Percentiles rank a stretch among this genome's conserved stretches.
phyloP scores from a whole-genome alignment of 2,797 vertebrate species.

The Micromesistius poutassou region DNA sequence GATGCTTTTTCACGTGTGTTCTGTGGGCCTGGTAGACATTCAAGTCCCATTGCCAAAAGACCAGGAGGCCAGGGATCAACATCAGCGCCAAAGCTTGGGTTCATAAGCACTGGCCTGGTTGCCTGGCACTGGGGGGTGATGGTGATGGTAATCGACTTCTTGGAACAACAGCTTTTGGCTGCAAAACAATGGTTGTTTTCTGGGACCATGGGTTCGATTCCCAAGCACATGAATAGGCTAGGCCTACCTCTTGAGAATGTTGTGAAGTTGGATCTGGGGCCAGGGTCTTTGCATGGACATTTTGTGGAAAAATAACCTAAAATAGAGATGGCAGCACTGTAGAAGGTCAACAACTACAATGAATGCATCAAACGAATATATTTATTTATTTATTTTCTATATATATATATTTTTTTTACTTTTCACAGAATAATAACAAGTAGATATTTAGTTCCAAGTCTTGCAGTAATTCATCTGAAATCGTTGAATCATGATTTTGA shows the following conservation, averaged over 20 bases:
- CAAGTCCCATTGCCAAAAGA: background rate
- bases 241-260: background rate
- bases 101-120: background rate
- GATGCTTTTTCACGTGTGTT: background rate
- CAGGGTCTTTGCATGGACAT: background rate
- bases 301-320: background rate
- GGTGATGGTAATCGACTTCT: constrained; percentile 3
- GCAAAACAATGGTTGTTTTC: background rate
- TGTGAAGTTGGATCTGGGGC: background rate
- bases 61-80: background rate
- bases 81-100: background rate
- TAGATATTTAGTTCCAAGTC: background rate
- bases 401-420: background rate
- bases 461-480: background rate
- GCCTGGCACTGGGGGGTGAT: background rate
- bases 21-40: background rate
- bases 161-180: constrained; percentile 1
- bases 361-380: no score
- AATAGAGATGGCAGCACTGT: background rate
- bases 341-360: background rate
- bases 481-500: background rate
- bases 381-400: background rate
- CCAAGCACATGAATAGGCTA: background rate
- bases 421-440: background rate
- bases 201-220: background rate